Percentiles rank a stretch among this genome's conserved stretches.
Evolutionary conservation across 2,888 invertebrate species (phyloP).

Genomic region (Phalera bucephala): DNA sequence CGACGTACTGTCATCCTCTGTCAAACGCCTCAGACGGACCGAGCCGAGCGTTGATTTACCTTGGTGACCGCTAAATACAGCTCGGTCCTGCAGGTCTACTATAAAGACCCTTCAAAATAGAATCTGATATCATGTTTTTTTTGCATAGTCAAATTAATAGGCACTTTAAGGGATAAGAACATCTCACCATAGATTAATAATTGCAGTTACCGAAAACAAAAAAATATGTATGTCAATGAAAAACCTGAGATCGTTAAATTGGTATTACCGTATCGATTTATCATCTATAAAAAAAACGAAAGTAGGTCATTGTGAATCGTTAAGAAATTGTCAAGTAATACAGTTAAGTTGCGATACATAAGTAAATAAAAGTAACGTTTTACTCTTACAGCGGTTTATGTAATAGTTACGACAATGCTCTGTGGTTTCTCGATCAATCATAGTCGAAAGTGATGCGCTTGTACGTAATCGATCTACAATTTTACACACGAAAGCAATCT

Average conservation of each 20-base stretch:
- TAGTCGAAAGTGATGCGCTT: conserved; percentile 1
- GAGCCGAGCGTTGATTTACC: too few relatives aligned
- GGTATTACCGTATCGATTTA: conserved; percentile 8
- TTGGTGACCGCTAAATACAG: too few relatives aligned
- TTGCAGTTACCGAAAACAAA: conserved; percentile 5
- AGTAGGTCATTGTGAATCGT: conserved; percentile 22
- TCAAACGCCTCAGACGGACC: too few relatives aligned
- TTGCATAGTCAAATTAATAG: too few relatives aligned
- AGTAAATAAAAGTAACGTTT: conserved; percentile 1
- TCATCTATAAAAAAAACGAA: conserved; percentile 21
- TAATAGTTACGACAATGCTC: neutral
- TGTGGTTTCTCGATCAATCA: neutral
- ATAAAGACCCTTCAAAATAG: too few relatives aligned
- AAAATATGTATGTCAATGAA: conserved; percentile 6
- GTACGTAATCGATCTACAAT: neutral
- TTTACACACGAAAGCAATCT: too few relatives aligned
- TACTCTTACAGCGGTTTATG: neutral
- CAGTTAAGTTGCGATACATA: conserved; percentile 18
- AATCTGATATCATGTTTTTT: too few relatives aligned
- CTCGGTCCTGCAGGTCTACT: too few relatives aligned
- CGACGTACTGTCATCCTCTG: too few relatives aligned
- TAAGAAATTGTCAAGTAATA: conserved; percentile 24
- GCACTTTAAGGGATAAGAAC: too few relatives aligned
- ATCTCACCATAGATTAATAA: conserved; percentile 3
- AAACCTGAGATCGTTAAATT: conserved; percentile 16